phyloP scores from a whole-genome alignment of 2,888 invertebrate species.

The Cantharis nigra region DNA sequence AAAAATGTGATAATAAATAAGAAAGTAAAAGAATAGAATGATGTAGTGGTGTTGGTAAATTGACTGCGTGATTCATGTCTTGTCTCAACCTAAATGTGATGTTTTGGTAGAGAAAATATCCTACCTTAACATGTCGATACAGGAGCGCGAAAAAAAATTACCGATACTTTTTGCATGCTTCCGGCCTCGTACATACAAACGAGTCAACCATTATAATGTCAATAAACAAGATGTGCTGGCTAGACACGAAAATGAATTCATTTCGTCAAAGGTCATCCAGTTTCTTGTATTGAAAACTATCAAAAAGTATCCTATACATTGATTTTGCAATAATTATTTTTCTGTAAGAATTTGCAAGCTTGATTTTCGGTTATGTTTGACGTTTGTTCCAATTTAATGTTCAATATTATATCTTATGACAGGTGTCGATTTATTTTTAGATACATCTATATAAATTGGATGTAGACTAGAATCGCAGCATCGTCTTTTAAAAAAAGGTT shows the following conservation, averaged over 20 bases:
- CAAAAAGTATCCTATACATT: not conserved
- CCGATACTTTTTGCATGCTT: not conserved
- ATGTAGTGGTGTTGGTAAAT: not conserved
- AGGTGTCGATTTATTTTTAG: conserved; percentile 27
- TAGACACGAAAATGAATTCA: not conserved
- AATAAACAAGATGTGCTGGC: not conserved
- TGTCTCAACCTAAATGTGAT: not conserved
- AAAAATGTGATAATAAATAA: not conserved
- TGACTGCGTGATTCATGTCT: not conserved
- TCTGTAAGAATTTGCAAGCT: not conserved
- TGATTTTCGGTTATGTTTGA: conserved; percentile 15
- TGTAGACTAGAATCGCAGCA: not conserved
- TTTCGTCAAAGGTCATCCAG: not conserved
- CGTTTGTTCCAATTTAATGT: conserved; percentile 22
- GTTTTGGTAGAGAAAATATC: not conserved
- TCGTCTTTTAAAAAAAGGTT: not conserved
- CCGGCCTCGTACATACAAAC: not conserved
- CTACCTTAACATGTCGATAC: not conserved
- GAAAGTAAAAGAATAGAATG: not conserved
- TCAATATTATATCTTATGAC: conserved; percentile 27
- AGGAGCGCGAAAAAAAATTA: not conserved
- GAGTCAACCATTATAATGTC: not conserved
- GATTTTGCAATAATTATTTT: not conserved
- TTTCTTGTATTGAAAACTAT: not conserved
- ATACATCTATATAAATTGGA: conserved; percentile 10